Conservation (phyloP, 2,888 invertebrate species). For the Autographa pulchrina region DNA sequence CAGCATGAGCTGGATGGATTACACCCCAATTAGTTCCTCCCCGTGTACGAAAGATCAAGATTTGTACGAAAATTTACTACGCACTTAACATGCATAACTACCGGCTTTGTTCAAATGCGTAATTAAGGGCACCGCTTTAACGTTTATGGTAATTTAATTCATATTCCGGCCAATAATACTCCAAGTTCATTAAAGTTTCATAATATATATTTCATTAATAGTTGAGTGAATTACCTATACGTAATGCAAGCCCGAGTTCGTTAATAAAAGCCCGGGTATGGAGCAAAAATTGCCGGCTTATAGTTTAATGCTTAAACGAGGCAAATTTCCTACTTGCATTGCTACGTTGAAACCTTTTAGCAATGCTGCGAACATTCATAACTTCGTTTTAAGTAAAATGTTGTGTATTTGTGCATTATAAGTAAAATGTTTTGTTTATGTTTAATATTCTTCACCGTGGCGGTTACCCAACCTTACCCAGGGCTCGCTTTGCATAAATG, state of each 20-base stretch:
- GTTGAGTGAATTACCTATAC: conserved; percentile 15
- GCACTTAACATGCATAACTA: conserved; percentile 49
- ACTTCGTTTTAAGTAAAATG: conserved; percentile 31
- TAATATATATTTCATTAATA: conserved; percentile 20
- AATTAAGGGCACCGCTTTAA: conserved; percentile 44
- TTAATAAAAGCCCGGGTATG: conserved; percentile 36
- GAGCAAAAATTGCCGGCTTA: conserved; percentile 50
- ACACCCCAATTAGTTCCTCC: conserved; percentile 56
- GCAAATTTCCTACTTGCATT: conserved; percentile 47
- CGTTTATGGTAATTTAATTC: conserved; percentile 41
- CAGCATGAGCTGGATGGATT: conserved; percentile 48
- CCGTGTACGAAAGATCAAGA: conserved; percentile 30
- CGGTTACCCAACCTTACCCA: conserved; percentile 7
- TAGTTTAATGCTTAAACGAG: conserved; percentile 58
- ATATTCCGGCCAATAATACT: conserved; percentile 22
- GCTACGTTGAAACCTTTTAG: conserved; percentile 47
- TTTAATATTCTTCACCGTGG: conserved; percentile 17
- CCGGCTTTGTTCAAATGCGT: conserved; percentile 44
- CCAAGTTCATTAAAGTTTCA: conserved; percentile 23
- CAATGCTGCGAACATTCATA: conserved; percentile 34
- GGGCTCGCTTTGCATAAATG: conserved; percentile 7
- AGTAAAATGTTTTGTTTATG: conserved; percentile 23
- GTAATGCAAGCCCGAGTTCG: conserved; percentile 30
- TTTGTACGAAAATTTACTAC: conserved; percentile 51
- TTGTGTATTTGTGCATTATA: conserved; percentile 15